Conservation (phyloP, 2,888 invertebrate species). For the Lepidocyrtoides sp. region DNA sequence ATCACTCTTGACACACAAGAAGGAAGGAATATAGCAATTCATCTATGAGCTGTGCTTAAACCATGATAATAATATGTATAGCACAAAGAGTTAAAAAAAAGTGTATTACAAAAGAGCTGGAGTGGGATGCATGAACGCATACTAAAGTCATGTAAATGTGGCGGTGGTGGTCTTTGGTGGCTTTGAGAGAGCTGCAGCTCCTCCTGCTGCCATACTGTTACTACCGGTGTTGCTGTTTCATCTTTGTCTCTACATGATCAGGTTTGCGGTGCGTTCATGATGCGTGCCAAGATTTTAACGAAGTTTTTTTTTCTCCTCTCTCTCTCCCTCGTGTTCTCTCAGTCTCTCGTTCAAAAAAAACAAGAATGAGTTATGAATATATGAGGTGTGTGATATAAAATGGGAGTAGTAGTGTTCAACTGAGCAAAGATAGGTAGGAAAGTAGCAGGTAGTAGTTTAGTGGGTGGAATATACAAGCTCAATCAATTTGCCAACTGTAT, state of each 20-base stretch:
- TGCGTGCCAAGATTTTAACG: constrained; percentile 74
- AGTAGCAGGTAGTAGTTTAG: background rate
- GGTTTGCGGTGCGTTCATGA: constrained; percentile 55
- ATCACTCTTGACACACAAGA: constrained; percentile 29
- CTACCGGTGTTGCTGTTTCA: constrained; percentile 56
- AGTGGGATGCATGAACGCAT: constrained; percentile 12
- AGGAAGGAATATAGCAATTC: constrained; percentile 24
- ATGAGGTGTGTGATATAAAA: constrained; percentile 15
- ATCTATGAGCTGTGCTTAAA: constrained; percentile 33
- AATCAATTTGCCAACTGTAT: constrained; percentile 13
- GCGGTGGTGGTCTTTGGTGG: constrained; percentile 4
- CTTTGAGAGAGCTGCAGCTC: constrained; percentile 2
- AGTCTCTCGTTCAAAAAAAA: background rate
- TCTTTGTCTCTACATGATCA: constrained; percentile 62
- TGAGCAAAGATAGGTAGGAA: background rate
- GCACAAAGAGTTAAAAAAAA: background rate
- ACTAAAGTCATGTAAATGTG: constrained; percentile 14
- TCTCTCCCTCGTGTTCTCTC: background rate
- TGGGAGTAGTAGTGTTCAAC: background rate
- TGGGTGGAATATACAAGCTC: constrained; percentile 3
- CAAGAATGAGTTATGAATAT: background rate
- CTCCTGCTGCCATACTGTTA: background rate
- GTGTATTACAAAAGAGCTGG: background rate
- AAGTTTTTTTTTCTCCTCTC: constrained; percentile 49
- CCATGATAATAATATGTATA: constrained; percentile 28